Conservation (phyloP, 1,140 invertebrate species). For the Bombus confusus region DNA sequence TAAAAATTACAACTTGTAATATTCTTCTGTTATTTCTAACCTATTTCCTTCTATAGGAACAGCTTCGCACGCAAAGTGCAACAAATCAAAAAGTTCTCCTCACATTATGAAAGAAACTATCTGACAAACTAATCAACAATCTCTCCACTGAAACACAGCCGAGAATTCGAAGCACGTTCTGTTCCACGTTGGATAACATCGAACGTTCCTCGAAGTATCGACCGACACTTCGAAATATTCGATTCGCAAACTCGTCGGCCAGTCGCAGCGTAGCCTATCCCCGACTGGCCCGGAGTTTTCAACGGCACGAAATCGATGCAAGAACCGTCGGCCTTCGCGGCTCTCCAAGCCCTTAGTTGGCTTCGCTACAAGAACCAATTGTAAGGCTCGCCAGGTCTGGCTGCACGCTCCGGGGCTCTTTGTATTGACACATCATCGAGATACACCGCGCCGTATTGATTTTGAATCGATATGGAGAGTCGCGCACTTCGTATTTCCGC, state of each 20-base stretch:
- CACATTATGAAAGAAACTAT: not conserved
- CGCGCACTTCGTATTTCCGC: slow-evolving; percentile 51
- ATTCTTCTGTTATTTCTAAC: not conserved
- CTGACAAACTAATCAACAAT: not conserved
- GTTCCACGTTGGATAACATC: not conserved
- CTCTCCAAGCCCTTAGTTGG: slow-evolving; percentile 34
- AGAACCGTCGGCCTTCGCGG: slow-evolving; percentile 33
- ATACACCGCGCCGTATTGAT: slow-evolving; percentile 57
- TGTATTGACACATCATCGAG: slow-evolving; percentile 60
- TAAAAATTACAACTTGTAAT: too few relatives aligned
- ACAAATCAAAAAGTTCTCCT: not conserved
- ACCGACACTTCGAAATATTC: not conserved
- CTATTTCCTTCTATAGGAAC: not conserved
- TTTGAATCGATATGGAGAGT: slow-evolving; percentile 53
- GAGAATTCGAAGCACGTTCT: not conserved
- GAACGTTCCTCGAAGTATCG: not conserved
- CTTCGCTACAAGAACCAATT: slow-evolving; percentile 53
- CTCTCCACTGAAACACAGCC: not conserved
- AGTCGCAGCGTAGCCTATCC: not conserved
- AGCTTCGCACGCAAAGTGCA: not conserved
- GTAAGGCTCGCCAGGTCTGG: slow-evolving; percentile 35
- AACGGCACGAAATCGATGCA: slow-evolving; percentile 28
- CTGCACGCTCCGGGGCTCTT: slow-evolving; percentile 19
- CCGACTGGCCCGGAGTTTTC: not conserved
- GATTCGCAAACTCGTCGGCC: not conserved